phyloP scores from a whole-genome alignment of 2,797 vertebrate genomes.

The Galago senegalensis region DNA sequence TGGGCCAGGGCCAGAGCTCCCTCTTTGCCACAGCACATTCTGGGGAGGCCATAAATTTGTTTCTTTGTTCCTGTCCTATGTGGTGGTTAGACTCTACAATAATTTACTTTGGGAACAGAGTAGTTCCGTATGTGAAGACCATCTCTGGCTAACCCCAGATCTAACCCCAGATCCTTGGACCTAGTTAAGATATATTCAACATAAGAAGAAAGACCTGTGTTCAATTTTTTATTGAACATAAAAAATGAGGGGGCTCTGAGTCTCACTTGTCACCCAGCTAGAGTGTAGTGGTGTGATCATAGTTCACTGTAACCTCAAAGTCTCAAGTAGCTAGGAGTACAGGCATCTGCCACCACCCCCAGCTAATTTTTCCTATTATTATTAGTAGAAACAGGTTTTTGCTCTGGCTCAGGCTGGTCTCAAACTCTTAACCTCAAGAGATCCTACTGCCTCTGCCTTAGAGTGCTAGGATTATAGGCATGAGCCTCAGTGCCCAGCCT shows the following conservation, averaged over 20 bases:
- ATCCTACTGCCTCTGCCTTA: no score
- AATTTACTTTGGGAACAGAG: neutral
- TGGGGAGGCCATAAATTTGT: neutral
- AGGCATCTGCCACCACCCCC: no score
- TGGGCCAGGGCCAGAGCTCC: neutral
- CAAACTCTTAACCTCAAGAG: no score
- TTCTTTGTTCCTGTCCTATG: neutral
- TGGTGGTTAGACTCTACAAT: neutral
- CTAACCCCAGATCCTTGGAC: neutral
- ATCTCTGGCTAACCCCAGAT: neutral
- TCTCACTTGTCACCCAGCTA: neutral
- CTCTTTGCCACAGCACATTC: neutral
- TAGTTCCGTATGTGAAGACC: neutral
- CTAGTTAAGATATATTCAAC: neutral
- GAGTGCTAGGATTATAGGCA: no score
- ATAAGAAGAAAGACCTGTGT: neutral
- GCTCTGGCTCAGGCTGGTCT: no score
- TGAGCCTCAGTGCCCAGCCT: no score
- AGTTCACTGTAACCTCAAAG: neutral
- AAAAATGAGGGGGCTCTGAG: no score
- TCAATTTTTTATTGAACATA: neutral
- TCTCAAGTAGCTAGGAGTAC: no score
- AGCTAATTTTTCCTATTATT: no score
- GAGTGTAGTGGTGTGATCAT: no score
- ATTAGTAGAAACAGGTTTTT: no score